phyloP scores from a whole-genome alignment of 1,140 invertebrate species.

The Asobara japonica region DNA sequence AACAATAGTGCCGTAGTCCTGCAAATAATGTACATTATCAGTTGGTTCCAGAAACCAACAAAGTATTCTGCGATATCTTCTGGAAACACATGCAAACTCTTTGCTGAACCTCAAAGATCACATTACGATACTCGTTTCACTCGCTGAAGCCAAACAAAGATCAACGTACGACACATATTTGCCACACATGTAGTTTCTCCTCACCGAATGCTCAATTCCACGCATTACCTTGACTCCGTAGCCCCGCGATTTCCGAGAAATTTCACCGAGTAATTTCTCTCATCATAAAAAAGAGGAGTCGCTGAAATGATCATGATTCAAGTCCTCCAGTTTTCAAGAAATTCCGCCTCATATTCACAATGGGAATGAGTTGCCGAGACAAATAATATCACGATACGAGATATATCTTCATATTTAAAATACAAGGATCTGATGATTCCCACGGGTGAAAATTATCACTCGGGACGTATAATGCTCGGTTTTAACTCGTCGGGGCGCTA shows the following conservation, averaged over 20 bases:
- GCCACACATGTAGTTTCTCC: neutral
- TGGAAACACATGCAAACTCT: neutral
- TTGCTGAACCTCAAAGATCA: neutral
- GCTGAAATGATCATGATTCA: slow-evolving; percentile 1
- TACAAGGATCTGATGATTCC: slow-evolving; percentile 10
- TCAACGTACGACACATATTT: neutral
- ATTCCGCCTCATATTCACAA: slow-evolving; percentile 2
- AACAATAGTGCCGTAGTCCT: too few species aligned
- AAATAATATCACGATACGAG: slow-evolving; percentile 10
- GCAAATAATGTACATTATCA: too few species aligned
- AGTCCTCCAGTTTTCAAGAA: slow-evolving; percentile 9
- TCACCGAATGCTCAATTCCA: neutral
- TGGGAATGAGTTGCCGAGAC: slow-evolving; percentile 19
- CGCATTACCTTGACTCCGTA: neutral
- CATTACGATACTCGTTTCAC: neutral
- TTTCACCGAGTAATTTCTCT: neutral
- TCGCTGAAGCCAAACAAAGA: neutral
- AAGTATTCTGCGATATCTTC: neutral
- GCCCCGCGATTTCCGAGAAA: neutral
- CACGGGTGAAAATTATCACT: slow-evolving; percentile 18
- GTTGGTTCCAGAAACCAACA: too few species aligned
- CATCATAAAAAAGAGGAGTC: neutral
- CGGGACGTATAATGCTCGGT: neutral
- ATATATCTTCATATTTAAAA: slow-evolving; percentile 6
- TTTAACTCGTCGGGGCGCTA: slow-evolving; percentile 40